Conservation (phyloP, 2,888 invertebrate species). For the Taenaris catops region DNA sequence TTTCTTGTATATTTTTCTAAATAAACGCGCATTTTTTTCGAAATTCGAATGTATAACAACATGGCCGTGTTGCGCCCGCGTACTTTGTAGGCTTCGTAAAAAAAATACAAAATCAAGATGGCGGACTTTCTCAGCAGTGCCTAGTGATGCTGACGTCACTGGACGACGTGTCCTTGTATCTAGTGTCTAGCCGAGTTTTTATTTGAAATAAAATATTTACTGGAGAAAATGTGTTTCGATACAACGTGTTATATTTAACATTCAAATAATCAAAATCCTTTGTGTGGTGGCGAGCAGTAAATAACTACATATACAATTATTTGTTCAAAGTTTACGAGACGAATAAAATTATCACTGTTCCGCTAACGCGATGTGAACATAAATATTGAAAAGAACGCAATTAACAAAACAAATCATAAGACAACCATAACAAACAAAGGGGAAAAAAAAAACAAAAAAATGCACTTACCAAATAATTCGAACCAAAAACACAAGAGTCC, state of each 20-base stretch:
- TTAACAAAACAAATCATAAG: slow-evolving; percentile 14
- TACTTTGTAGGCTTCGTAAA: slow-evolving; percentile 71
- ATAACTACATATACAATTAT: too few relatives aligned
- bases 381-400: slow-evolving; percentile 7
- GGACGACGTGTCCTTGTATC: slow-evolving; percentile 68
- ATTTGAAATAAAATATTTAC: slow-evolving; percentile 33
- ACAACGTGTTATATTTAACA: slow-evolving; percentile 21
- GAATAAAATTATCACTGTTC: too few relatives aligned
- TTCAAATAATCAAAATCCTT: slow-evolving; percentile 18
- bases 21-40: slow-evolving; percentile 24
- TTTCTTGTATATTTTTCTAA: background rate
- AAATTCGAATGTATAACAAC: slow-evolving; percentile 44
- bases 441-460: slow-evolving; percentile 29
- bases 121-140: slow-evolving; percentile 74
- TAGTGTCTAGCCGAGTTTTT: slow-evolving; percentile 47
- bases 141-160: slow-evolving; percentile 74
- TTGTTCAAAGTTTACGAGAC: too few relatives aligned
- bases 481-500: slow-evolving; percentile 58
- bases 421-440: slow-evolving; percentile 21
- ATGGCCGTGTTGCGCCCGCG: slow-evolving; percentile 55
- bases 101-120: slow-evolving; percentile 71
- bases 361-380: background rate
- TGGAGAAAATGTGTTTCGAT: slow-evolving; percentile 20
- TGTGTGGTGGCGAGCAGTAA: too few relatives aligned
- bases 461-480: slow-evolving; percentile 61